Evolutionary conservation across 2,113 vertebrate species (phyloP).

Genomic region (human (Homo sapiens)): DNA sequence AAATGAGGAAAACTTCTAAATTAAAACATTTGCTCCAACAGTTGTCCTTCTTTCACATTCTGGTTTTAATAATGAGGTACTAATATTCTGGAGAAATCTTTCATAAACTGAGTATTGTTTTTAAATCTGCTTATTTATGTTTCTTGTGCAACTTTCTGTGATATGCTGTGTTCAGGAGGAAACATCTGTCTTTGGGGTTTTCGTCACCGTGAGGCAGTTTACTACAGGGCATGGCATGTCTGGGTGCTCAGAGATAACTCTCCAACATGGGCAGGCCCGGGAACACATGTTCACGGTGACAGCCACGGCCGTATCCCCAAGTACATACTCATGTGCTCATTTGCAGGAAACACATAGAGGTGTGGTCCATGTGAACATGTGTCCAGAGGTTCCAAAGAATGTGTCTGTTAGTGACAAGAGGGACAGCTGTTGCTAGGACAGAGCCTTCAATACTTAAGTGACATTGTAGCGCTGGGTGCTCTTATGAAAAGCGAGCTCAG

Average conservation of each 20-base stretch:
- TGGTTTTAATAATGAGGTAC: conserved; percentile 65
- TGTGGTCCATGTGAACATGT: neutral
- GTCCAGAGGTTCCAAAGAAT: neutral
- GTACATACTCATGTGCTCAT: neutral
- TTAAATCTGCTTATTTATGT: conserved; percentile 64
- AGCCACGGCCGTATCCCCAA: fast-evolving
- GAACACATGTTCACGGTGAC: neutral
- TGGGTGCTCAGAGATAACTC: neutral
- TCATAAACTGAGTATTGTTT: conserved; percentile 73
- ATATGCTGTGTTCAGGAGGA: conserved; percentile 71
- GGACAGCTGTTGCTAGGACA: neutral
- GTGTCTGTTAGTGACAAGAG: conserved; percentile 4
- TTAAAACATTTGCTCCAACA: conserved; percentile 23
- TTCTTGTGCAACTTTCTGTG: conserved; percentile 48
- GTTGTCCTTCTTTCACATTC: conserved; percentile 30
- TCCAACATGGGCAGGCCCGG: fast-evolving
- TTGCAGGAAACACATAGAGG: neutral
- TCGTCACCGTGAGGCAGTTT: neutral
- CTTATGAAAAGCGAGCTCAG: neutral
- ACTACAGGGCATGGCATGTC: neutral
- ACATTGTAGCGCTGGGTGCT: neutral
- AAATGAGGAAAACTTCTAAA: neutral
- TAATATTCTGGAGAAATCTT: conserved; percentile 38
- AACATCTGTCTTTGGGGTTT: conserved; percentile 69
- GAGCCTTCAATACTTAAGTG: neutral